Evolutionary conservation across 2,113 vertebrate species (phyloP).

Genomic region (Phasianus colchicus): DNA sequence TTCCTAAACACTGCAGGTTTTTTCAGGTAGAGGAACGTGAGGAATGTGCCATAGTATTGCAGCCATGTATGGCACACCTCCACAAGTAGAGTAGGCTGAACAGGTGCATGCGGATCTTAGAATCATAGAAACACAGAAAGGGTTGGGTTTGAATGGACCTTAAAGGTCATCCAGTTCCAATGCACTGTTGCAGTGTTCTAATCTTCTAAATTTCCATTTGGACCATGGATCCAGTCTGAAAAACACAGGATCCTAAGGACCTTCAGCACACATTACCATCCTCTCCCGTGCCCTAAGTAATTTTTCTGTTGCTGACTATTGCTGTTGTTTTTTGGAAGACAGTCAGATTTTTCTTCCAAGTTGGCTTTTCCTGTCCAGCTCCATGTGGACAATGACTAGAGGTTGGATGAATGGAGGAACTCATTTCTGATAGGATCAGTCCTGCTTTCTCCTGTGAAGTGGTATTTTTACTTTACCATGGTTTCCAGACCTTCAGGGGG

Average conservation of each 20-base stretch:
- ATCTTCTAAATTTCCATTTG: not conserved
- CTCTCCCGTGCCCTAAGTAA: not conserved
- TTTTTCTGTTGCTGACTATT: not conserved
- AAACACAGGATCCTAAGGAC: not conserved
- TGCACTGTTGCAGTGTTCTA: too few species aligned
- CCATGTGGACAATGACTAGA: not conserved
- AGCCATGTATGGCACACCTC: not conserved
- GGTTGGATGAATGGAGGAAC: not conserved
- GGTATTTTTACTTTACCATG: not conserved
- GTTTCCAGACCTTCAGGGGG: not conserved
- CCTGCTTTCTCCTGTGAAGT: not conserved
- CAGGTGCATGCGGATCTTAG: not conserved
- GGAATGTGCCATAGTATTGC: not conserved
- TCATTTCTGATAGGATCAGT: not conserved
- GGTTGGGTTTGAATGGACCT: too few species aligned
- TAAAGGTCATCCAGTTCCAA: too few species aligned
- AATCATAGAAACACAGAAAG: not conserved
- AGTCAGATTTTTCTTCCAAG: not conserved
- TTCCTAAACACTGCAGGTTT: not conserved
- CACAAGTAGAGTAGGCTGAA: not conserved
- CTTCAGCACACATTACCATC: not conserved
- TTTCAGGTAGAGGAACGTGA: not conserved
- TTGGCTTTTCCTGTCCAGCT: not conserved
- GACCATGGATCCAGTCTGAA: not conserved
- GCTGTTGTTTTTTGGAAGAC: not conserved